Base-by-base conservation (phyloP, 2,797 vertebrate genomes). In the Crypturellus tataupa region DNA sequence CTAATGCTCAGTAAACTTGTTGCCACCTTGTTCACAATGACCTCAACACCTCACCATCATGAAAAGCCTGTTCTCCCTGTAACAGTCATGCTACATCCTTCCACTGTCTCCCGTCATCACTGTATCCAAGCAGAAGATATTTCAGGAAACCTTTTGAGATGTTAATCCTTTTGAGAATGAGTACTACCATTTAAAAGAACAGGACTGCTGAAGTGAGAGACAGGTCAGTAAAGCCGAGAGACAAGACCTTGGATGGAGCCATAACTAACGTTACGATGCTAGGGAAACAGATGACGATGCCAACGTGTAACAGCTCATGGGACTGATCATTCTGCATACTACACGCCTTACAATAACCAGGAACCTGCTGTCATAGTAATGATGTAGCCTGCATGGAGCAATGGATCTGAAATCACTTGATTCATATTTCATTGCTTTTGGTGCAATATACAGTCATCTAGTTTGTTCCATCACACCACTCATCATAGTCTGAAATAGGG, bases 401-500 rank as follows among this genome's bases (percentile, higher is more conserved):
- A 91, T 56, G 78, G 56, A 79, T 79, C 90, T 95, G 94, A 96
- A 93, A 96, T 95, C 86, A 95, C 94, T 72, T 93, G 80, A 78
- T 80, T 92, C 58, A 25, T 67, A 95, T 86, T 79, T 92, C 97
- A 94, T 37, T 93, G 87, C 56, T 63, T 93, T 95, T 85, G 67
- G 92, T 94, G 81, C 63, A 92, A 82, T 53, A 70, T n/a, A 33
- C 55, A 92, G 90, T 77, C 90, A 88, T 84, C 78, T 46, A 87
- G 12, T 75, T 83, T 89, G 49, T 65, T 96, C 96, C 51, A 39
- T 72, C 90, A 86, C 94, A 70, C 90, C 90, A 96, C 90, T 94
- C 90, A 94, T 97, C 93, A 96, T 95, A 82, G 31, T 35, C 86
- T 94, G 88, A 96, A 97, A 97, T 44, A 94, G 37, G 35, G 85